Evolutionary conservation across 2,797 vertebrate genomes (phyloP).

Genomic region (Gorsachius magnificus): DNA sequence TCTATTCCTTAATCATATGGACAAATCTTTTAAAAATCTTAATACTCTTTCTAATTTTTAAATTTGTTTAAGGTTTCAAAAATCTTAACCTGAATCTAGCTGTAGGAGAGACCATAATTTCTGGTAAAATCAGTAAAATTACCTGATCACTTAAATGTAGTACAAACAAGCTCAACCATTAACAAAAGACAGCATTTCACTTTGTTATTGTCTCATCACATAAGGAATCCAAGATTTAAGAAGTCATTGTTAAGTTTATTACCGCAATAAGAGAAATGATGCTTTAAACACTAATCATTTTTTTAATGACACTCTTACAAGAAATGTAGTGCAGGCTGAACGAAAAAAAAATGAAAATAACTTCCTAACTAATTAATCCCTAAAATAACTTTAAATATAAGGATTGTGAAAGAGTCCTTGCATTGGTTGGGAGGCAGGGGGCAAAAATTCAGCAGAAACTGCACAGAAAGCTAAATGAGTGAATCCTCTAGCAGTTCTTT

Average conservation of each 20-base stretch:
- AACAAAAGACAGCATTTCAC: background rate
- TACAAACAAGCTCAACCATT: background rate
- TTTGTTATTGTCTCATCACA: background rate
- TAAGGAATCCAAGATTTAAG: background rate
- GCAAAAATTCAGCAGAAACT: constrained; percentile 30
- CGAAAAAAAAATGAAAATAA: background rate
- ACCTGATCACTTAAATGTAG: background rate
- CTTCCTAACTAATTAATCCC: background rate
- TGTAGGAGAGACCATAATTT: background rate
- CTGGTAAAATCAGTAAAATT: background rate
- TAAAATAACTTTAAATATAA: background rate
- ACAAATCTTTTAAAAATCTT: background rate
- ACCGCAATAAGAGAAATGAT: background rate
- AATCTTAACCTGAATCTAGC: background rate
- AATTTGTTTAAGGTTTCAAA: background rate
- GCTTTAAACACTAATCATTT: background rate
- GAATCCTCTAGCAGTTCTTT: constrained; percentile 59
- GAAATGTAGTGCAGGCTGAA: background rate
- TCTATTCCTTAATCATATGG: background rate
- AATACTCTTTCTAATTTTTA: background rate
- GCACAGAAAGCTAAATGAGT: constrained; percentile 18
- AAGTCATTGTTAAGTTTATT: background rate
- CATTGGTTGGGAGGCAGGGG: background rate
- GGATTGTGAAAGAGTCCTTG: background rate
- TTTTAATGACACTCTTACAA: background rate